phyloP scores from a whole-genome alignment of 2,888 invertebrate genomes.

The Eilema depressum region DNA sequence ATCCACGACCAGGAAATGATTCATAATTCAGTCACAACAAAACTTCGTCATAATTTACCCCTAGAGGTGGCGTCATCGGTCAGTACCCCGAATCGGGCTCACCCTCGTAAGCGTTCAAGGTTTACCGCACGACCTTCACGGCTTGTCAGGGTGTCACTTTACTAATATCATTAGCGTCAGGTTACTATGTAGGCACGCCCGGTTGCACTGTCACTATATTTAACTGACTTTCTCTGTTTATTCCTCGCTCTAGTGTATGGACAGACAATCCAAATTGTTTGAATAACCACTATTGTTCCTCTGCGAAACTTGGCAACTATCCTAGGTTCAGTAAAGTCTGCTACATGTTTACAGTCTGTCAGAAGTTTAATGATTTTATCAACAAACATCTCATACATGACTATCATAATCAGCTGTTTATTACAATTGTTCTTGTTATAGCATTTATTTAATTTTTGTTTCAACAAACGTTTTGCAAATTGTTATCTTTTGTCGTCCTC shows the following conservation, averaged over 20 bases:
- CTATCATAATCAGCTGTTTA: slow-evolving; percentile 29
- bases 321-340: slow-evolving; percentile 10
- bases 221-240: slow-evolving; percentile 20
- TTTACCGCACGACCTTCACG: slow-evolving; percentile 74
- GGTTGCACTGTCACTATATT: slow-evolving; percentile 27
- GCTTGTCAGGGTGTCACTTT: slow-evolving; percentile 61
- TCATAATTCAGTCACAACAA: neutral
- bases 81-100: slow-evolving; percentile 50
- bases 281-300: slow-evolving; percentile 7
- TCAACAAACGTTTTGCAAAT: slow-evolving; percentile 8
- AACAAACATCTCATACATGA: slow-evolving; percentile 16
- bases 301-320: slow-evolving; percentile 18
- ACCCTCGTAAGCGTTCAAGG: slow-evolving; percentile 56
- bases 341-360: slow-evolving; percentile 15
- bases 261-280: neutral
- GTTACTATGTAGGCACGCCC: slow-evolving; percentile 46
- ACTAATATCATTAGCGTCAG: slow-evolving; percentile 65
- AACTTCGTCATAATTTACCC: slow-evolving; percentile 10
- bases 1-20: slow-evolving; percentile 2
- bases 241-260: slow-evolving; percentile 9
- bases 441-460: slow-evolving; percentile 15
- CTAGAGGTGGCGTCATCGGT: slow-evolving; percentile 42
- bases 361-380: slow-evolving; percentile 17
- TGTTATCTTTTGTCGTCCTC: slow-evolving; percentile 22
- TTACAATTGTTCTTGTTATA: slow-evolving; percentile 20